Evolutionary conservation across 2,797 vertebrate genomes (phyloP), one percentile per base, ranked within the genome.

Genomic region (Otolemur crassicaudatus): DNA sequence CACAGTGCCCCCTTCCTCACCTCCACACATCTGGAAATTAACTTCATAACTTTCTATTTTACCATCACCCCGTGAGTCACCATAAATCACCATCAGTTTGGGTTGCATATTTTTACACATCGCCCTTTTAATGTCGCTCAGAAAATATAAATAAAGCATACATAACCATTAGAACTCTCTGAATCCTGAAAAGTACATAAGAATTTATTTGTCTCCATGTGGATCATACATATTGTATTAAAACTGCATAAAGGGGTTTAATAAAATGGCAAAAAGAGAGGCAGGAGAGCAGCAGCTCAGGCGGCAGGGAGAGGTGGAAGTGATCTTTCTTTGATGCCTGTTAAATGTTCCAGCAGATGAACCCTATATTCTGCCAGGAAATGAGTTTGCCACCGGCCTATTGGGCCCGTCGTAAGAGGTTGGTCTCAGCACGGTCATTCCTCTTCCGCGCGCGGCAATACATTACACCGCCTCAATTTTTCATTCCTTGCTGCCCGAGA

Each of bases 321-420:
- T 96, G 98, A 98, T 98, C 98, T 98, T 98, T 98, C 98, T 98
- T 95, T 98, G 98, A 98, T 98, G 98, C 98, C 98, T 98, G 98
- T 98, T 99, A 99, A 99, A 98, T 96, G 98, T 98, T 98, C 98
- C 98, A 97, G 98, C 98, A 98, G 98, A 99, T 98, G 98, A 98
- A 98, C 98, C 98, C 98, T 98, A 97, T 98, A 98, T 98, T 98
- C 98, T 98, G 98, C 98, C 98, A 98, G 98, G 99, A 99, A 99
- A 99, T 98, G 99, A 99, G 98, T 98, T 98, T 98, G 98, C 98
- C 98, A 98, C 98, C 90, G 96, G 98, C 98, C 98, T 95, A 98
- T 97, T 97, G 98, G 98, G 98, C 89, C 98, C 97, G 98, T 97
- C 96, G 97, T 98, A 96, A 97, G 98, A 97, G 98, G 98, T 96